Conservation (phyloP, 2,113 vertebrate genomes). For the Meleagris gallopavo region DNA sequence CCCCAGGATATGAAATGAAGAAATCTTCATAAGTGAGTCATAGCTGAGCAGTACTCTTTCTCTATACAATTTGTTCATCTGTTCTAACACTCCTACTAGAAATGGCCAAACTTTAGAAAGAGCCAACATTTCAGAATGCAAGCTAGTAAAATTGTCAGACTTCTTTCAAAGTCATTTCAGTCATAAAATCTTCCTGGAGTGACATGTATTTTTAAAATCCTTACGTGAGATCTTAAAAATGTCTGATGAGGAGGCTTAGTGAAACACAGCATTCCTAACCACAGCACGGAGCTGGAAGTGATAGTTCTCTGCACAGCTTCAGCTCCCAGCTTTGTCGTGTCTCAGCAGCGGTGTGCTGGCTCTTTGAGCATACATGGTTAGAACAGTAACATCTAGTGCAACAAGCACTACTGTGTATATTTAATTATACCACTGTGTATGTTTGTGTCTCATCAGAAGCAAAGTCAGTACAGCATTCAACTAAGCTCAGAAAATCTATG, state of each 20-base stretch:
- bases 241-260: neutral
- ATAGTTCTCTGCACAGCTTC: neutral
- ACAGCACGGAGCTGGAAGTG: neutral
- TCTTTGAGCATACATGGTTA: neutral
- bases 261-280: neutral
- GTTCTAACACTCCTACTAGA: neutral
- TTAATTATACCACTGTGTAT: neutral
- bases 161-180: constrained; percentile 34
- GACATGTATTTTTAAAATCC: constrained; percentile 5
- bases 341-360: neutral
- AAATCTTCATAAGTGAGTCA: neutral
- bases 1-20: neutral
- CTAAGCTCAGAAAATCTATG: neutral
- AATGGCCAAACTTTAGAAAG: constrained; percentile 9
- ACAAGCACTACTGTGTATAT: neutral
- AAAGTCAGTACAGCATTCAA: neutral
- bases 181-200: constrained; percentile 5
- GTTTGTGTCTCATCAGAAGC: neutral
- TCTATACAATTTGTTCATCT: neutral
- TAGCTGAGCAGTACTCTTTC: neutral
- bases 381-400: neutral
- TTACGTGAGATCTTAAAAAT: neutral
- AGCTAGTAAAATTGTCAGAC: neutral
- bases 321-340: neutral
- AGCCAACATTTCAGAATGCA: neutral